Evolutionary conservation across 2,113 vertebrate species (phyloP), one percentile per base, ranked within the genome.

Genomic region (Martes martes): DNA sequence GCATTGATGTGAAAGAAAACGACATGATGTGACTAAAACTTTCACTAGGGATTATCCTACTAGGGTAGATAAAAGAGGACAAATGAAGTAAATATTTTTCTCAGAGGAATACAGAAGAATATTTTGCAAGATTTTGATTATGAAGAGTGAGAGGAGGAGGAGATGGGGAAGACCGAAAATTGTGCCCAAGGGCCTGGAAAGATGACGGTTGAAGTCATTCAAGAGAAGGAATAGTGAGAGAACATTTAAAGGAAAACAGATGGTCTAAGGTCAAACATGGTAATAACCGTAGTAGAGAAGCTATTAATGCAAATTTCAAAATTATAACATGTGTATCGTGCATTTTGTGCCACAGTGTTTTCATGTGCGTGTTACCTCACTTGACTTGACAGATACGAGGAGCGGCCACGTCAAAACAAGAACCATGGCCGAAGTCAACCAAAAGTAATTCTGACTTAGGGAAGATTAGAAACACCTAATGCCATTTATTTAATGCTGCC

Each of bases 161-260:
- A 69, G 61, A 50, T 33, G 28, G 31, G 21, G 71, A 97, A 96
- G 95, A 84, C n/a, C 96, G 85, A 95, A 95, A 91, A 96, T 89
- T 89, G 94, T 92, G 97, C 96, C 90, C 94, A 96, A 95, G 83
- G 84, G 87, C 88, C 82, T 97, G 94, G 97, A 97, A 95, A 83
- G 95, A 96, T 74, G 61, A 71, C 76, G n/a, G 87, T 39, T 98
- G 92, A 98, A 98, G 95, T 98, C 97, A 98, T 80, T 80, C 69
- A 88, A 92, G 33, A 79, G 79, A 96, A 95, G 69, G 78, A 28
- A 96, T 45, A 76, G 47, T 39, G 16, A 97, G 83, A 91, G 97
- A 97, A 97, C 97, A 95, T 65, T 97, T 97, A 98, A 97, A 97
- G 91, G 55, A 85, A 97, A 98, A 94, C 98, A 98, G 97, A 98